A percentile compares a stretch with the other conserved stretches of the same genome.
phyloP scores from a whole-genome alignment of 2,113 vertebrate genomes.

The Myiopsitta monachus region DNA sequence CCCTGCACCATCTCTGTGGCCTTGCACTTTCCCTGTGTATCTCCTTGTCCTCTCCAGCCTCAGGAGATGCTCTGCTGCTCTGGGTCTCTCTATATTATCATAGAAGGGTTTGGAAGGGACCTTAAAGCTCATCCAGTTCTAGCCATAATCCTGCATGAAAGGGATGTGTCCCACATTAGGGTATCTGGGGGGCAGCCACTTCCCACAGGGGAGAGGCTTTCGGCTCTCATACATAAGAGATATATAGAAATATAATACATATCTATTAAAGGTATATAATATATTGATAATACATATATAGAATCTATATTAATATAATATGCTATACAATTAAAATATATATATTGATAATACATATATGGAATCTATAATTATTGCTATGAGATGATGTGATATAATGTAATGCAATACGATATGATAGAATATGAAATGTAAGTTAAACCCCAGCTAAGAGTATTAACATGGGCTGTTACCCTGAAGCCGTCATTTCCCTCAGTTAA shows the following conservation, averaged over 20 bases:
- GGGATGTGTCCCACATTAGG: background rate
- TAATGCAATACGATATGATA: background rate
- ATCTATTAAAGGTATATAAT: background rate
- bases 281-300: background rate
- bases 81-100: background rate
- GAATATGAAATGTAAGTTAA: background rate
- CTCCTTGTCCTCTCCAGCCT: background rate
- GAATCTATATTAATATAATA: background rate
- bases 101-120: background rate
- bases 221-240: accelerated
- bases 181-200: accelerated
- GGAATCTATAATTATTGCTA: background rate
- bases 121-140: background rate
- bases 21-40: background rate
- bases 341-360: background rate
- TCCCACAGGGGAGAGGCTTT: background rate
- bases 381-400: background rate
- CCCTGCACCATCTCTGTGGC: accelerated
- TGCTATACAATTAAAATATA: background rate
- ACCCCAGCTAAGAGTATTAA: background rate
- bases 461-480: too few relatives aligned
- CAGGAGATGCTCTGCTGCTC: background rate
- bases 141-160: background rate
- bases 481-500: too few relatives aligned
- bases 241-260: background rate